Conservation (phyloP, 2,888 invertebrate genomes). For the Ophioninae sp. region DNA sequence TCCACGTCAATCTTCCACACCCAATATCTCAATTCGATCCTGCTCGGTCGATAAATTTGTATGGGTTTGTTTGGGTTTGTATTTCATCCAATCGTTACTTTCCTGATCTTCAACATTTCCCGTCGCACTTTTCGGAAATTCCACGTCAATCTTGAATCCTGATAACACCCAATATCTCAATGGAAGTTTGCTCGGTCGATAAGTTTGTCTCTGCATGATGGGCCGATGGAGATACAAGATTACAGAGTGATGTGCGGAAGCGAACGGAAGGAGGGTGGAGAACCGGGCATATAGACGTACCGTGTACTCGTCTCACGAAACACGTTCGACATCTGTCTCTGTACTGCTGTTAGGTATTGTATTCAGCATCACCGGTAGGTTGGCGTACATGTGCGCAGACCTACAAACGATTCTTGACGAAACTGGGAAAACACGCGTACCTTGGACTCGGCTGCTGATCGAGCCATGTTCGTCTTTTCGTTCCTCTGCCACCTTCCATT, state of each 20-base stretch:
- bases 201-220: neutral
- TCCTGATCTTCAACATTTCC: neutral
- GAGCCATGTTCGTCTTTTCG: slow-evolving; percentile 16
- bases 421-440: slow-evolving; percentile 37
- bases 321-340: slow-evolving; percentile 64
- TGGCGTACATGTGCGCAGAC: slow-evolving; percentile 39
- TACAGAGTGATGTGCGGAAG: slow-evolving; percentile 7
- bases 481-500: neutral
- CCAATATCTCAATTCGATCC: too few species aligned
- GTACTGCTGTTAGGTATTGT: slow-evolving; percentile 25
- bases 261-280: neutral
- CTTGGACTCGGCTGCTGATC: slow-evolving; percentile 21
- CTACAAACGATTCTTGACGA: slow-evolving; percentile 47
- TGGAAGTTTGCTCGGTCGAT: neutral
- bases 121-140: neutral
- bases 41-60: too few species aligned
- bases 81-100: too few species aligned
- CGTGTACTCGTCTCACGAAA: slow-evolving; percentile 53
- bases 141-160: neutral
- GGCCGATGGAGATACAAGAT: neutral
- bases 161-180: neutral
- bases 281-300: slow-evolving; percentile 42
- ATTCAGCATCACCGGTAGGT: slow-evolving; percentile 45
- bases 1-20: too few species aligned
- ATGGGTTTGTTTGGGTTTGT: too few species aligned